These are phyloP conservation scores for Panagrolaimus sp. DNA, from an alignment of 1,140 invertebrate species.

Conservation along the genomic window DNA sequence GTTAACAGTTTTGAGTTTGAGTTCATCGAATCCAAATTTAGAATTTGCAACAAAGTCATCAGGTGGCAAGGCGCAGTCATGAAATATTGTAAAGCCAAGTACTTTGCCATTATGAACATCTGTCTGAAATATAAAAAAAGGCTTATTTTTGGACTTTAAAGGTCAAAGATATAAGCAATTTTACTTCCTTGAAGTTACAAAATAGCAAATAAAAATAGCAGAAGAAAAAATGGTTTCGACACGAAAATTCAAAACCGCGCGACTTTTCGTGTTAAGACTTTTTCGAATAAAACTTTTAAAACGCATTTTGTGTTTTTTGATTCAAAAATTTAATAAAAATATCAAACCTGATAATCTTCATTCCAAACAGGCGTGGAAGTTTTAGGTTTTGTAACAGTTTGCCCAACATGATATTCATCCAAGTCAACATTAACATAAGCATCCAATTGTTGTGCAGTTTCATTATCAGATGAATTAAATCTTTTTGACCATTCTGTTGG, in stretches of 20 bases:
- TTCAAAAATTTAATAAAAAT: too few relatives aligned
- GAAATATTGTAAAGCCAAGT: slow-evolving; percentile 92
- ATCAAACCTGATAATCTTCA: slow-evolving; percentile 65
- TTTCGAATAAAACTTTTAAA: neutral
- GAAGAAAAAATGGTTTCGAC: neutral
- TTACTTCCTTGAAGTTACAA: neutral
- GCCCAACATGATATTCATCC: slow-evolving; percentile 73
- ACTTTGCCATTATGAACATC: slow-evolving; percentile 83
- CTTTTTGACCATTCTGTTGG: slow-evolving; percentile 95
- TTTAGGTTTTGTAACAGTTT: slow-evolving; percentile 84
- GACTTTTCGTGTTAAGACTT: neutral
- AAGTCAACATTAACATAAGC: slow-evolving; percentile 80
- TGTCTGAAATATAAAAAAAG: slow-evolving; percentile 67
- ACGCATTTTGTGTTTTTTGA: too few relatives aligned
- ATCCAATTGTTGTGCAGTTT: slow-evolving; percentile 65
- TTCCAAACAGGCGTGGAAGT: slow-evolving; percentile 92
- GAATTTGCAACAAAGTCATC: slow-evolving; percentile 96
- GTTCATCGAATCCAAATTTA: slow-evolving; percentile 86
- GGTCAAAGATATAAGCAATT: too few relatives aligned
- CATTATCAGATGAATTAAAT: slow-evolving; percentile 31
- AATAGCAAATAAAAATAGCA: neutral
- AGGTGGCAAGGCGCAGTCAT: slow-evolving; percentile 92
- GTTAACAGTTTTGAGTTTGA: slow-evolving; percentile 68
- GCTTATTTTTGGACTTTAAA: neutral
- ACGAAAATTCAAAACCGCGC: neutral